phyloP scores from a whole-genome alignment of 2,113 vertebrate genomes.

The Osmerus eperlanus region DNA sequence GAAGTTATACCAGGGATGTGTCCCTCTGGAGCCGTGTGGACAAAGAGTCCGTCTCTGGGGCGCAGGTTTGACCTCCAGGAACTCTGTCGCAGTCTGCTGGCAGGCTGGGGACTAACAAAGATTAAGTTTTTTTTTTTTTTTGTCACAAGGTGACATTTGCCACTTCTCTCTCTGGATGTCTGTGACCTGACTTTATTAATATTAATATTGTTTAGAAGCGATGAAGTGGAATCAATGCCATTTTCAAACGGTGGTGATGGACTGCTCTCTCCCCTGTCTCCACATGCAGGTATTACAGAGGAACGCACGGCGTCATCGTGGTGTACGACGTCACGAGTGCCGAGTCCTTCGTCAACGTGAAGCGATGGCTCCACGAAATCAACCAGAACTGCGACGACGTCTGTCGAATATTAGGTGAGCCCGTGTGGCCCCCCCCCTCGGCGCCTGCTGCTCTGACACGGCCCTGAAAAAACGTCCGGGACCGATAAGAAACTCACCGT shows the following conservation, averaged over 20 bases:
- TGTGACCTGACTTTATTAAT: no score
- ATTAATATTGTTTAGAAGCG: no score
- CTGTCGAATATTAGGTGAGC: constrained; percentile 95
- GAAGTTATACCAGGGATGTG: constrained; percentile 21
- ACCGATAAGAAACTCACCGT: not conserved
- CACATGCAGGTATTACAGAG: constrained; percentile 88
- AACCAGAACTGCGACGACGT: constrained; percentile 99
- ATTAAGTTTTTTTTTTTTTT: no score
- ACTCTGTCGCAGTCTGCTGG: no score
- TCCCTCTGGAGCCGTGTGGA: not conserved
- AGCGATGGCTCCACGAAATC: constrained; percentile 99
- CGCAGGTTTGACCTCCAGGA: no score
- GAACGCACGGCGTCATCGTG: constrained; percentile 97
- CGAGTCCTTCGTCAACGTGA: constrained; percentile 98
- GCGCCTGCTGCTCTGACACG: no score
- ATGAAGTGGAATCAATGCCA: not conserved
- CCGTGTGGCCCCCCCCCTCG: no score
- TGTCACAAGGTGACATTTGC: no score
- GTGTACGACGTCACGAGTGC: constrained; percentile 97
- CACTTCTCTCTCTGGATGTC: no score
- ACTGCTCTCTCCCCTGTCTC: constrained; percentile 36
- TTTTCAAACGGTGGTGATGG: not conserved
- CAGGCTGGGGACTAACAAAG: no score
- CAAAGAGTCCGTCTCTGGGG: no score
- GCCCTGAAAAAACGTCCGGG: no score